Evolutionary conservation across 2,113 vertebrate species (phyloP).

Genomic region (Ahaetulla prasina): DNA sequence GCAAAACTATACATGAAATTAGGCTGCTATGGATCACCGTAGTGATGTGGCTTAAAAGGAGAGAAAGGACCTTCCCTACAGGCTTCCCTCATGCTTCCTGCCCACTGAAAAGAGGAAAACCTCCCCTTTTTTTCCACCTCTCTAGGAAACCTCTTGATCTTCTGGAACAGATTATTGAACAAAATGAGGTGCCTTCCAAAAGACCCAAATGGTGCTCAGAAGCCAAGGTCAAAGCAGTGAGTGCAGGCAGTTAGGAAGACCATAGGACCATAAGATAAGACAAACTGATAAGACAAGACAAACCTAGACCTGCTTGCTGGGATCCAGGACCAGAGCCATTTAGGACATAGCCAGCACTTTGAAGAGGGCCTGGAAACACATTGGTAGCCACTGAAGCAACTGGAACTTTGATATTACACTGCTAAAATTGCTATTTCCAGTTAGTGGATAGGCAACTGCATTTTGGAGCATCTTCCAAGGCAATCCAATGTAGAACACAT

Average conservation of each 20-base stretch:
- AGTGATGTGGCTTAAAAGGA: not conserved
- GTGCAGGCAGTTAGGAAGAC: not conserved
- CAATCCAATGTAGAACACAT: not conserved
- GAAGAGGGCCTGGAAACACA: not conserved
- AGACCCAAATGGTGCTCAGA: not conserved
- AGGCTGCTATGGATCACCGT: not conserved
- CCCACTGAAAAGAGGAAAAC: not conserved
- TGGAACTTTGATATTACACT: not conserved
- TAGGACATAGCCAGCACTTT: not conserved
- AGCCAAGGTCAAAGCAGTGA: not conserved
- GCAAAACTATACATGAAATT: not conserved
- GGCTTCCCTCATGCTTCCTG: not conserved
- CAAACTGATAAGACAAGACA: no score
- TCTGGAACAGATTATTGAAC: not conserved
- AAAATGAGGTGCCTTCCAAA: not conserved
- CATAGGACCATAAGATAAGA: not conserved
- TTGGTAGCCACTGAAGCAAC: not conserved
- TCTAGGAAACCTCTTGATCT: not conserved
- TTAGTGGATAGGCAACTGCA: not conserved
- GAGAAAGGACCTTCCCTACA: not conserved
- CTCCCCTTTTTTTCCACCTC: not conserved
- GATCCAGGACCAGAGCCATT: not conserved
- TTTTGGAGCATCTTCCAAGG: not conserved
- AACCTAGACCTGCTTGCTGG: not conserved
- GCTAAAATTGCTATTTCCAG: not conserved